Evolutionary conservation across 2,888 invertebrate genomes (phyloP).

Genomic region (Stenolophus ochropezus): DNA sequence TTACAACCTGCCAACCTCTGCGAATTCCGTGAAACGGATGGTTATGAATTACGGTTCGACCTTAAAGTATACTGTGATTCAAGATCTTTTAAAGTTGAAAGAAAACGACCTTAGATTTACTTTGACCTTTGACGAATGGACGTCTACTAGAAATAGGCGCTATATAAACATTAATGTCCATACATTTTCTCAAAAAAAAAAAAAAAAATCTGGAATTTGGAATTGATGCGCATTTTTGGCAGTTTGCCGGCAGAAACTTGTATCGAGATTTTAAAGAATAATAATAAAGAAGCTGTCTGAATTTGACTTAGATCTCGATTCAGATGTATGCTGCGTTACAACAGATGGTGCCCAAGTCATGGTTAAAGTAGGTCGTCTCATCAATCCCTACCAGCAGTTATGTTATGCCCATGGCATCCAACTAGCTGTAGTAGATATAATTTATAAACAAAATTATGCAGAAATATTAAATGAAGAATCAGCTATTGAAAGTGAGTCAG

Average conservation of each 20-base stretch:
- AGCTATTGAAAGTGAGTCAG: no score
- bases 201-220: slow-evolving; percentile 62
- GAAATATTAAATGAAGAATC: not conserved
- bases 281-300: slow-evolving; percentile 21
- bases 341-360: slow-evolving; percentile 62
- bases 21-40: no score
- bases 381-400: slow-evolving; percentile 61
- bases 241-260: slow-evolving; percentile 61
- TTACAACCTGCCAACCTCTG: no score
- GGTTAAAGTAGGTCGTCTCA: slow-evolving; percentile 62
- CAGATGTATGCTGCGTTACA: slow-evolving; percentile 63
- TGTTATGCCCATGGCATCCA: slow-evolving; percentile 64
- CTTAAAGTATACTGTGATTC: not conserved
- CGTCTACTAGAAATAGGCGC: slow-evolving; percentile 59
- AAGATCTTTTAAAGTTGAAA: not conserved
- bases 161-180: slow-evolving; percentile 63
- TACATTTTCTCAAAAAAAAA: not conserved
- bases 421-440: slow-evolving; percentile 62
- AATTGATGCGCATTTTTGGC: slow-evolving; percentile 62
- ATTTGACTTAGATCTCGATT: not conserved
- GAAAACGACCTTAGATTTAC: slow-evolving; percentile 38
- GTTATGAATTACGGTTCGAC: no score
- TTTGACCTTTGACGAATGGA: slow-evolving; percentile 61
- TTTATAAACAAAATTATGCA: slow-evolving; percentile 62
- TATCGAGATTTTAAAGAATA: slow-evolving; percentile 58